These are phyloP conservation scores for Synanthedon tipuliformis DNA, from an alignment of 2,888 invertebrate species.

Conservation along the genomic window DNA sequence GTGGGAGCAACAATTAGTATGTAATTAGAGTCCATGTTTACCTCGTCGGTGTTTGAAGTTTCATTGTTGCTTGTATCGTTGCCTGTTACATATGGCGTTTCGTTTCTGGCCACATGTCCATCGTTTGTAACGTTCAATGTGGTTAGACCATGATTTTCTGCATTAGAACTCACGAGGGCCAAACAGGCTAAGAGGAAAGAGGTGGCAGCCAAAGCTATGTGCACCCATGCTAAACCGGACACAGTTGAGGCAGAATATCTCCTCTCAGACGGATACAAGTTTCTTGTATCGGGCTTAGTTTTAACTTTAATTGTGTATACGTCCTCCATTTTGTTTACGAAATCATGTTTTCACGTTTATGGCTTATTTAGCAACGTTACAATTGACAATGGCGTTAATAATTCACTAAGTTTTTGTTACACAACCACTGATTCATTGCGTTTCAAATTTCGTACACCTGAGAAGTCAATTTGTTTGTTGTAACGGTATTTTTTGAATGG, in stretches of 20 bases:
- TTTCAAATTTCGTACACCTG: conserved; percentile 1
- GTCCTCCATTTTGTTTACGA: conserved; percentile 69
- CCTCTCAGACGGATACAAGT: conserved; percentile 74
- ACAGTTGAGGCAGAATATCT: conserved; percentile 77
- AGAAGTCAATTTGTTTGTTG: conserved; percentile 1
- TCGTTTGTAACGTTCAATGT: conserved; percentile 11
- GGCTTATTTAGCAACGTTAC: conserved; percentile 3
- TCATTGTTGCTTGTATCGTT: conserved; percentile 11
- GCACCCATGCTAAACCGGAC: conserved; percentile 73
- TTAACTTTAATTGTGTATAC: conserved; percentile 76
- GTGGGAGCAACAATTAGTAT: conserved; percentile 60
- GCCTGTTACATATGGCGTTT: conserved; percentile 6
- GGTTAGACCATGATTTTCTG: conserved; percentile 8
- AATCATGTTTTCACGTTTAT: conserved; percentile 7
- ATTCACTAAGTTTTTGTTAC: background rate
- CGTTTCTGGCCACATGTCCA: conserved; percentile 8
- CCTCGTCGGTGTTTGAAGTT: conserved; percentile 7
- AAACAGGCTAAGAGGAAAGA: conserved; percentile 69
- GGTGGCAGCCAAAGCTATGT: conserved; percentile 70
- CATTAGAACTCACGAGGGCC: conserved; percentile 48
- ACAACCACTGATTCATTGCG: background rate
- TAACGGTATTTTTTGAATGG: conserved; percentile 8
- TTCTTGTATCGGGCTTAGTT: conserved; percentile 70
- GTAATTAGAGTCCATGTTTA: conserved; percentile 19
- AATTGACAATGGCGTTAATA: background rate